Conservation (phyloP, 2,113 vertebrate species). For the Piaya cayana region DNA sequence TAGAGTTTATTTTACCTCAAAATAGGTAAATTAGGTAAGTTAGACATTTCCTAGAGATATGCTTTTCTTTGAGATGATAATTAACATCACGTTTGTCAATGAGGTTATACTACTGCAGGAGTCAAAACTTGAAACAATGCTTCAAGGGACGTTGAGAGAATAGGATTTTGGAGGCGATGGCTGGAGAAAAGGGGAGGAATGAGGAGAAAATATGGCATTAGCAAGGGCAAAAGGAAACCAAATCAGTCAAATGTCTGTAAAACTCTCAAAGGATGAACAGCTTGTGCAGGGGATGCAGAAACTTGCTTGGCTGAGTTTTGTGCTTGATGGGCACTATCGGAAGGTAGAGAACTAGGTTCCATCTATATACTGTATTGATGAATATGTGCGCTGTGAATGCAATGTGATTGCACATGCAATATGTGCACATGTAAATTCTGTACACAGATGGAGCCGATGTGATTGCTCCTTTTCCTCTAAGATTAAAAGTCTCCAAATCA, state of each 20-base stretch:
- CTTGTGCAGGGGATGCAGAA: neutral
- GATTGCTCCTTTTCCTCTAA: neutral
- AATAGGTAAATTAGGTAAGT: neutral
- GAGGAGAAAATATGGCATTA: neutral
- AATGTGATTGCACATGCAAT: too few relatives aligned
- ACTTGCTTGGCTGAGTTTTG: neutral
- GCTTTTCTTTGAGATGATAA: neutral
- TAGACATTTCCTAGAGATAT: neutral
- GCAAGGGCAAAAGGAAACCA: neutral
- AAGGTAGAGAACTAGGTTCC: neutral
- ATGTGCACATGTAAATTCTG: neutral
- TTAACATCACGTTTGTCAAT: neutral
- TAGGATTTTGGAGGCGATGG: neutral
- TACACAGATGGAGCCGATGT: neutral
- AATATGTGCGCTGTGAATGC: neutral
- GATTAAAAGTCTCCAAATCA: neutral
- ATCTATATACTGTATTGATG: too few relatives aligned
- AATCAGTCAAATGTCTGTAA: neutral
- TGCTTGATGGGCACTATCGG: neutral
- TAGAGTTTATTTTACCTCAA: neutral
- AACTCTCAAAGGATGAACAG: neutral
- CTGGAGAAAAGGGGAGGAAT: neutral
- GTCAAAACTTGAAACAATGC: neutral
- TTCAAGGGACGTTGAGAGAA: neutral
- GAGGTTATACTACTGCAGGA: neutral